Percentiles rank a stretch among this genome's conserved stretches.
Evolutionary conservation across 1,140 invertebrate genomes (phyloP).

Genomic region (Neodiprion lecontei): DNA sequence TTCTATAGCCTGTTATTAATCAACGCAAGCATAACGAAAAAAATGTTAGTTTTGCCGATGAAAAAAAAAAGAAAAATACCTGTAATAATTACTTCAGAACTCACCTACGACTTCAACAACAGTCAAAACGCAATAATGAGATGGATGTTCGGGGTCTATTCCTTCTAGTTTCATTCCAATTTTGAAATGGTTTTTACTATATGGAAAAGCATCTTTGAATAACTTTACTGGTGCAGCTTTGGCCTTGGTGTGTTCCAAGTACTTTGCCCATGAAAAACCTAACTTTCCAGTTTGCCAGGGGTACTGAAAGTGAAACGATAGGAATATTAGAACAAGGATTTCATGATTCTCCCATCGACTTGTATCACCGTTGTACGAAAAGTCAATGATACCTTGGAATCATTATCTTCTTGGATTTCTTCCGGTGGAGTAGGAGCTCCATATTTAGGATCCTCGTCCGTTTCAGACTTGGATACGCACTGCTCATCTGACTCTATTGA

Average conservation of each 20-base stretch:
- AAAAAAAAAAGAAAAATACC: conserved; percentile 4
- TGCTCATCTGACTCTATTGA: conserved; percentile 46
- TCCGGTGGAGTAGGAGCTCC: conserved; percentile 42
- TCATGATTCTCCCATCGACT: neutral
- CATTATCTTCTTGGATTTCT: conserved; percentile 47
- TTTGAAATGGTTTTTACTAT: conserved; percentile 75
- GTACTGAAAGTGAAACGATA: conserved; percentile 50
- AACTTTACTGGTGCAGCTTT: conserved; percentile 78
- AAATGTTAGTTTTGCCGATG: conserved; percentile 27
- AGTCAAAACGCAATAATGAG: conserved; percentile 86
- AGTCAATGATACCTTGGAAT: conserved; percentile 46
- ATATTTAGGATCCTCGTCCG: conserved; percentile 57
- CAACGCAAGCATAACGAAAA: conserved; percentile 27
- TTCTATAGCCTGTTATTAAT: conserved; percentile 70
- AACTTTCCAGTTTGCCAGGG: conserved; percentile 73
- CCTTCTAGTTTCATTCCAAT: conserved; percentile 93
- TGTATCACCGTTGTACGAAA: neutral
- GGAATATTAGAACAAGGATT: neutral
- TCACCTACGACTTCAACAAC: conserved; percentile 79
- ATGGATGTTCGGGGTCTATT: conserved; percentile 90
- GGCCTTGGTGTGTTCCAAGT: conserved; percentile 73
- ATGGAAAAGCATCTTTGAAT: conserved; percentile 80
- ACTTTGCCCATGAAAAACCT: conserved; percentile 79
- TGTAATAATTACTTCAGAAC: conserved; percentile 11
- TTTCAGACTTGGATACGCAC: conserved; percentile 46